Evolutionary conservation across 2,888 invertebrate species (phyloP).

Genomic region (Patella pellucida): DNA sequence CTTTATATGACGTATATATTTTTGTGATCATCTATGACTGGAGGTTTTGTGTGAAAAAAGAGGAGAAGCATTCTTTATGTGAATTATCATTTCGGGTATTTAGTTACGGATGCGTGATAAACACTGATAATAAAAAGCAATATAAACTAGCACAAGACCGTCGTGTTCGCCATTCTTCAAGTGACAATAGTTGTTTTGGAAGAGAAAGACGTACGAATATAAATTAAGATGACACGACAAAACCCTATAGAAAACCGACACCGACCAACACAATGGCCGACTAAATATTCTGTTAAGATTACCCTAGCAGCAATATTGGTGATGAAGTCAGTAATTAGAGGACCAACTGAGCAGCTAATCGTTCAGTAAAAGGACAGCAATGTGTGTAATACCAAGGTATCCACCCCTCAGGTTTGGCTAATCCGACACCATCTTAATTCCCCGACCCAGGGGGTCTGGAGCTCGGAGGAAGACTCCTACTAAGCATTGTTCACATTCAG

Average conservation of each 20-base stretch:
- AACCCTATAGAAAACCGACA: conserved; percentile 1
- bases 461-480: background rate
- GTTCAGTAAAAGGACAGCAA: conserved; percentile 7
- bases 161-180: too few species aligned
- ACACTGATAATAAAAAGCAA: too few species aligned
- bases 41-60: too few species aligned
- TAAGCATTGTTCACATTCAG: conserved; percentile 4
- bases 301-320: conserved; percentile 5
- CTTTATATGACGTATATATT: too few species aligned
- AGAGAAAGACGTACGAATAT: background rate
- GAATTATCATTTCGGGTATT: too few species aligned
- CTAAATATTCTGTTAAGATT: background rate
- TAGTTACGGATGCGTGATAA: too few species aligned
- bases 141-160: too few species aligned
- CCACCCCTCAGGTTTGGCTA: conserved; percentile 10
- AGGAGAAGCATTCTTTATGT: too few species aligned
- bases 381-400: background rate
- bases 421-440: conserved; percentile 10
- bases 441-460: background rate
- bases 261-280: conserved; percentile 1
- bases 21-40: too few species aligned
- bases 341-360: conserved; percentile 11
- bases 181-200: too few species aligned
- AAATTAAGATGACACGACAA: background rate
- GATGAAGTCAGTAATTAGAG: conserved; percentile 3